Conservation (phyloP, 2,888 invertebrate species). For the Hirtodrosophila duncani region DNA sequence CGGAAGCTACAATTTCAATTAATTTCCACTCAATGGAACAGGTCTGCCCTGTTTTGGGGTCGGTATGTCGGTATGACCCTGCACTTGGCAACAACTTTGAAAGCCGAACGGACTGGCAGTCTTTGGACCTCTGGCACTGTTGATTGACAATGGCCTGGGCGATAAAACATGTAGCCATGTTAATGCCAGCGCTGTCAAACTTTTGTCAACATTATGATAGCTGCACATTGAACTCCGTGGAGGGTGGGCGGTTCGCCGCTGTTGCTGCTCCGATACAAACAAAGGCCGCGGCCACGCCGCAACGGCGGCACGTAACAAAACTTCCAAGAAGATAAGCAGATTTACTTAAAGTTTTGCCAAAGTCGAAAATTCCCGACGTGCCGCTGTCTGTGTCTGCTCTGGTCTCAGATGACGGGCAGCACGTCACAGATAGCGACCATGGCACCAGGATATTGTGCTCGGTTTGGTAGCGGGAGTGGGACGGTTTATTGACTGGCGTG, state of each 20-base stretch:
- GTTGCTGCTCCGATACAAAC: conserved; percentile 26
- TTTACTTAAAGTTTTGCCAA: conserved; percentile 66
- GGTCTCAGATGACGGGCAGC: conserved; percentile 28
- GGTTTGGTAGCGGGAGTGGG: conserved; percentile 12
- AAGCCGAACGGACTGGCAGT: background rate
- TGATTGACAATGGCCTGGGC: conserved; percentile 52
- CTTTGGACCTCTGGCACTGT: conserved; percentile 9
- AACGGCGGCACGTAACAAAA: conserved; percentile 74
- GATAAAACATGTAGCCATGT: conserved; percentile 47
- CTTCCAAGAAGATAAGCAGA: conserved; percentile 72
- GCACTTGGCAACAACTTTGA: conserved; percentile 45
- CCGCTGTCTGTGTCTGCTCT: conserved; percentile 18
- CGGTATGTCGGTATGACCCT: background rate
- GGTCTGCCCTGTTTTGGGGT: conserved; percentile 17
- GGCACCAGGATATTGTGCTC: too few relatives aligned
- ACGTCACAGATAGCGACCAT: conserved; percentile 26
- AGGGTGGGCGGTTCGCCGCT: background rate
- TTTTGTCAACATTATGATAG: conserved; percentile 61
- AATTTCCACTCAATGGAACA: conserved; percentile 44
- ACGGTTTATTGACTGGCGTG: conserved; percentile 15
- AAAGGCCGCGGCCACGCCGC: conserved; percentile 51
- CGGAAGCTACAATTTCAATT: conserved; percentile 54
- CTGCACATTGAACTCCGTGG: conserved; percentile 50
- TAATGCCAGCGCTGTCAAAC: conserved; percentile 55
- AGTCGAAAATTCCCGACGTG: conserved; percentile 53